Evolutionary conservation across 2,797 vertebrate species (phyloP).

Genomic region (Pantherophis alleghaniensis): DNA sequence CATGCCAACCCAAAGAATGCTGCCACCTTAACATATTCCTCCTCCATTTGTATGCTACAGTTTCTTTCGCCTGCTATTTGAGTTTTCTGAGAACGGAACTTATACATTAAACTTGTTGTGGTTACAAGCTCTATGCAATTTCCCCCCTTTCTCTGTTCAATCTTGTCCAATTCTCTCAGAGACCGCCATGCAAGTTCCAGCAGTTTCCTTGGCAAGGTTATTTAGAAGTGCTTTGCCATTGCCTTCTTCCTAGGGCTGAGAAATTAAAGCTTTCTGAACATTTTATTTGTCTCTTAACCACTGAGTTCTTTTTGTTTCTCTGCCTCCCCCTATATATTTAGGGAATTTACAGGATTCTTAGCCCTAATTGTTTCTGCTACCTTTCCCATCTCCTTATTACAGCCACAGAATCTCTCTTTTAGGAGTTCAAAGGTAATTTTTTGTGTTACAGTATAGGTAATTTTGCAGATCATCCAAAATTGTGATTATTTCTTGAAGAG

Average conservation of each 20-base stretch:
- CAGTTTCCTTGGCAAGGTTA: not conserved
- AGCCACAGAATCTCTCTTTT: not conserved
- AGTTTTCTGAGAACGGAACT: not conserved
- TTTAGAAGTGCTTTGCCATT: not conserved
- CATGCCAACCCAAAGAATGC: not conserved
- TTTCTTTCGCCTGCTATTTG: not conserved
- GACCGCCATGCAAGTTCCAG: not conserved
- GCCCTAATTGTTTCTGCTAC: not conserved
- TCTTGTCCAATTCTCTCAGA: not conserved
- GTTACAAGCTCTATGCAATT: not conserved
- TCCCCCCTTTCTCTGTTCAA: not conserved
- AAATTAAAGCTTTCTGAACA: not conserved
- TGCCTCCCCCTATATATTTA: not conserved
- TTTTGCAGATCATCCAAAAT: not conserved
- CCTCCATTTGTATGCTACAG: not conserved
- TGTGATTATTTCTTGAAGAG: not conserved
- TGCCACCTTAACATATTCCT: not conserved
- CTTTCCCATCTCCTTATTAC: not conserved
- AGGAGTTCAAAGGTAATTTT: not conserved
- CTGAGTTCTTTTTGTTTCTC: not conserved
- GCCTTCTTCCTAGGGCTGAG: not conserved
- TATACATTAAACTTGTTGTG: not conserved
- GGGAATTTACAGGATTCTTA: not conserved
- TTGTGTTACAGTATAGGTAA: not conserved
- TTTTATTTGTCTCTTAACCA: not conserved